phyloP scores from a whole-genome alignment of 2,113 vertebrate species.

The Phylloscopus trochiloides region DNA sequence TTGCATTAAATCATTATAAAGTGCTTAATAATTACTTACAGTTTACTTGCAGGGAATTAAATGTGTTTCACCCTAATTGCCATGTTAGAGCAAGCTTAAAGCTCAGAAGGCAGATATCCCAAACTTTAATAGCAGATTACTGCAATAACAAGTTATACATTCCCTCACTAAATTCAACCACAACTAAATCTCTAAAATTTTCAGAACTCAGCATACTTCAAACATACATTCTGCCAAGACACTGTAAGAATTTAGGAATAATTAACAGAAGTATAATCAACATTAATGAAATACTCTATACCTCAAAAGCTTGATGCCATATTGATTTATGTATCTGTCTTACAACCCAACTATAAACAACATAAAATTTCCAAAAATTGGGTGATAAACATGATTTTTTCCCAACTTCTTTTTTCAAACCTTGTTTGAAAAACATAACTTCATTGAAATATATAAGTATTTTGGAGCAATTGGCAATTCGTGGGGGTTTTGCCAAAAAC shows the following conservation, averaged over 20 bases:
- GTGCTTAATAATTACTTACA: conserved; percentile 17
- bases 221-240: background rate
- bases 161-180: background rate
- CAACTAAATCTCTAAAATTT: background rate
- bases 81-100: background rate
- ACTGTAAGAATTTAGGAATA: background rate
- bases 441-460: background rate
- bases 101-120: background rate
- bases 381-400: background rate
- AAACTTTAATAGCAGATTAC: background rate
- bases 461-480: background rate
- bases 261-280: background rate
- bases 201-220: background rate
- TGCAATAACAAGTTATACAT: background rate
- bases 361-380: background rate
- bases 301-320: background rate
- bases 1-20: background rate
- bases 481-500: background rate
- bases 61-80: background rate
- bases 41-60: background rate
- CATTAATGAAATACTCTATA: background rate
- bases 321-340: background rate
- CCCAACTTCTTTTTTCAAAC: background rate
- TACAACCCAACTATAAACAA: background rate
- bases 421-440: background rate